Conservation (phyloP, 2,888 invertebrate species). For the Xestia ashworthii region DNA sequence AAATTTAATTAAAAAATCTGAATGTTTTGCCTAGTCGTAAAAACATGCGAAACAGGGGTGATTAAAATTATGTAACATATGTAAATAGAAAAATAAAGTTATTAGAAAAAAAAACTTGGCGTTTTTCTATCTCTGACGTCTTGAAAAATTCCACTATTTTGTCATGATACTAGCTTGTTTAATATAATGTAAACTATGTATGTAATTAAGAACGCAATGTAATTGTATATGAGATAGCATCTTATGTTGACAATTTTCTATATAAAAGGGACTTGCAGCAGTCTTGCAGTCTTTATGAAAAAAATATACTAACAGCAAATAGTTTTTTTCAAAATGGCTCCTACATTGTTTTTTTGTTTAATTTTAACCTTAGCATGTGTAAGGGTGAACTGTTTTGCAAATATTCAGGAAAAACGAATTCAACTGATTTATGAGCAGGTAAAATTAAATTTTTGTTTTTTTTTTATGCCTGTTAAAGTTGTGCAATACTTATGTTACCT, state of each 20-base stretch:
- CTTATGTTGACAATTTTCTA: slow-evolving; percentile 57
- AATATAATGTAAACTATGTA: neutral
- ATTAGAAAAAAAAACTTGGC: slow-evolving; percentile 3
- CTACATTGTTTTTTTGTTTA: slow-evolving; percentile 6
- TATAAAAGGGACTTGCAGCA: slow-evolving; percentile 37
- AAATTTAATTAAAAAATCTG: neutral
- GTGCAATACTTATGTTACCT: neutral
- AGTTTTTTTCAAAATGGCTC: slow-evolving; percentile 27
- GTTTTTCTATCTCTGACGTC: slow-evolving; percentile 38
- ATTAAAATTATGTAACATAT: neutral
- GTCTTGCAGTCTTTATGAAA: neutral
- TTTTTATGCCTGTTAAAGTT: neutral
- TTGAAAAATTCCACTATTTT: slow-evolving; percentile 42
- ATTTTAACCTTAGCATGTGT: slow-evolving; percentile 6
- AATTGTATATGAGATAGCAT: slow-evolving; percentile 59
- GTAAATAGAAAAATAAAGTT: neutral
- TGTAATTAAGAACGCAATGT: slow-evolving; percentile 26
- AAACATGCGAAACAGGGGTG: neutral
- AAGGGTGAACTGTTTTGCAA: slow-evolving; percentile 29
- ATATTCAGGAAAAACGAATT: neutral
- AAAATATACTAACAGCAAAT: neutral
- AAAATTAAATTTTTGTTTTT: neutral
- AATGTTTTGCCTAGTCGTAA: neutral
- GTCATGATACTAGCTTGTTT: slow-evolving; percentile 13
- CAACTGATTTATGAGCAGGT: slow-evolving; percentile 30